Evolutionary conservation across 2,888 invertebrate genomes (phyloP), one percentile per base, ranked within the genome.

Genomic region (Lacanobia oleracea): DNA sequence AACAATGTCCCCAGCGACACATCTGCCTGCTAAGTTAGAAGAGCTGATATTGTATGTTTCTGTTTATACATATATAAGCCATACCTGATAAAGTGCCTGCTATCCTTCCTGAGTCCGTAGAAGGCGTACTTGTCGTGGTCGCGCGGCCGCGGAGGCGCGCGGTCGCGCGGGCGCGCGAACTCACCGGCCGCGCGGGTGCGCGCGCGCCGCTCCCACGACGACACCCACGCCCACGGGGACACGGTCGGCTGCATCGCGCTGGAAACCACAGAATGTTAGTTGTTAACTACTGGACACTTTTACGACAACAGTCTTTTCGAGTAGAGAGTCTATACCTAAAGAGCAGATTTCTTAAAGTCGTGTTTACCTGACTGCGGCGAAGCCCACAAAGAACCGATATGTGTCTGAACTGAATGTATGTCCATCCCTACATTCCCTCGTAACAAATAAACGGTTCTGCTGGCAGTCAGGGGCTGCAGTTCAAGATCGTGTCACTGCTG

Each of bases 171-270:
- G 9, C 82, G 77, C 60, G 76, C 73, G 50, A 40, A 27, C 75
- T 80, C 56, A 69, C 62, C 68, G 43, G 61, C 65, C 53, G 63
- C 68, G 75, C 75, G 61, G 18, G 72, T 67, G 70, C 77, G 82
- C 72, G 72, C 68, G 50, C 81, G 67, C 72, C 81, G 78, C 77
- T 82, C 87, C 83, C 82, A 85, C 72, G 86, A 85, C 72, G 86
- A 65, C 75, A 82, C 70, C 85, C 89, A 89, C 66, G 87, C 70
- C 85, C 89, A 89, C 51, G 88, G 80, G 2, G 87, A 82, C 6
- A 80, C 72, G 1, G 88, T 87, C 50, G 87, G 78, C 63, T 86
- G 84, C 90, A 89, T 88, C 9, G 23, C 59, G 21, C 87, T 86
- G 77, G 8, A 10, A 50, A 77, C 27, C 8, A 12, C 1, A 18